Evolutionary conservation across 1,140 invertebrate genomes (phyloP).

Genomic region (Homalodisca vitripennis): DNA sequence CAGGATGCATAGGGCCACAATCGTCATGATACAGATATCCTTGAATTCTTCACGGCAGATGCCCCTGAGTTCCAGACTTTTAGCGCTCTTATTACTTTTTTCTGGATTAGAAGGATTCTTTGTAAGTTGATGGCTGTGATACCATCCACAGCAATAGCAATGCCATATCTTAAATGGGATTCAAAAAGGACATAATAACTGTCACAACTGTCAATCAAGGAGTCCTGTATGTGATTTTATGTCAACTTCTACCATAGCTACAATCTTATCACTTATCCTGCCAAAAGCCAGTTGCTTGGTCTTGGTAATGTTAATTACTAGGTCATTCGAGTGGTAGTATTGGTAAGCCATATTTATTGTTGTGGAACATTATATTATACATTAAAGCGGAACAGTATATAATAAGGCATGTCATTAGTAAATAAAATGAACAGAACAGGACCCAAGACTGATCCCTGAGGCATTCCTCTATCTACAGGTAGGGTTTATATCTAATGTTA

Average conservation of each 20-base stretch:
- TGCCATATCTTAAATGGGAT: neutral
- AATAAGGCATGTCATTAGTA: slow-evolving; percentile 2
- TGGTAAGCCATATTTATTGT: neutral
- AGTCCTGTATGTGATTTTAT: neutral
- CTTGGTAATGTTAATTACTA: neutral
- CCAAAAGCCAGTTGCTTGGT: slow-evolving; percentile 13
- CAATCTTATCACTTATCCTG: neutral
- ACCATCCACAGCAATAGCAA: neutral
- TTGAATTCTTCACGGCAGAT: neutral
- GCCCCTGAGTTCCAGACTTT: neutral
- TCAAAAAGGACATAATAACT: neutral
- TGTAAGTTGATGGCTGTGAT: neutral
- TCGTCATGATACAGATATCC: neutral
- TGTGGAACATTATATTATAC: neutral
- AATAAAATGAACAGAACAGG: neutral
- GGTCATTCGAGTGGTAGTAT: neutral
- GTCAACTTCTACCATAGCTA: neutral
- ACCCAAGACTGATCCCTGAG: slow-evolving; percentile 1
- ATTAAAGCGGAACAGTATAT: neutral
- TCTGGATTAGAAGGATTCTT: neutral
- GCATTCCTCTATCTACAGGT: neutral
- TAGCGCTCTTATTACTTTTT: neutral
- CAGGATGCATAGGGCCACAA: neutral
- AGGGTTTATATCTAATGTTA: neutral
- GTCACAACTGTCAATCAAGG: neutral